Evolutionary conservation across 1,140 invertebrate species (phyloP).

Genomic region (Drosophila nikananu): DNA sequence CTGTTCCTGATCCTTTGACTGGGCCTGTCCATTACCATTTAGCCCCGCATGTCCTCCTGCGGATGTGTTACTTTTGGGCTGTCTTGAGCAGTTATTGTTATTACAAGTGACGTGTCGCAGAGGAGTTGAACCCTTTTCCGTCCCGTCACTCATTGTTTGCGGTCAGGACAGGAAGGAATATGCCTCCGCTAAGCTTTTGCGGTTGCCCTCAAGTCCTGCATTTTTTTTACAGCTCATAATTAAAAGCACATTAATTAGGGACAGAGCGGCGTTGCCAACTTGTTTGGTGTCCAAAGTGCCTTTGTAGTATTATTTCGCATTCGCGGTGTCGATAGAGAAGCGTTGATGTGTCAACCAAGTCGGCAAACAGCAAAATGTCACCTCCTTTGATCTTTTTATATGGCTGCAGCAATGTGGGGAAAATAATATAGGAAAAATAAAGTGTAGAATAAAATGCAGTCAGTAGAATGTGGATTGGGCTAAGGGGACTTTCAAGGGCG

Average conservation of each 20-base stretch:
- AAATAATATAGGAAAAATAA: conserved; percentile 37
- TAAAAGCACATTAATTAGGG: conserved; percentile 82
- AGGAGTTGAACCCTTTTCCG: conserved; percentile 48
- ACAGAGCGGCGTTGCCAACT: conserved; percentile 21
- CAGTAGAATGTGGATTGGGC: not conserved
- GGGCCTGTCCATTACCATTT: conserved; percentile 45
- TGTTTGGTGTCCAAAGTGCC: conserved; percentile 23
- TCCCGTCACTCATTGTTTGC: conserved; percentile 70
- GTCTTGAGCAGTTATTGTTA: conserved; percentile 83
- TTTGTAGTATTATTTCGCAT: conserved; percentile 61
- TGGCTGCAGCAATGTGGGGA: conserved; percentile 27
- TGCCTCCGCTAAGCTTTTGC: conserved; percentile 71
- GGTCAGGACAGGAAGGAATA: conserved; percentile 44
- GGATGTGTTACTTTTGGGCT: conserved; percentile 82
- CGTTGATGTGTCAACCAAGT: conserved; percentile 80
- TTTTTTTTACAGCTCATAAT: conserved; percentile 62
- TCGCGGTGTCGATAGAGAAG: conserved; percentile 69
- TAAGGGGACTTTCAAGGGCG: not conserved
- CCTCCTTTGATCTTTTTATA: conserved; percentile 74
- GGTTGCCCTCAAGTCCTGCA: conserved; percentile 41
- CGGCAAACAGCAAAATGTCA: conserved; percentile 58
- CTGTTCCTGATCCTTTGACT: conserved; percentile 34
- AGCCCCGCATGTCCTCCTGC: conserved; percentile 31
- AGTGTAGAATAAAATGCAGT: conserved; percentile 23
- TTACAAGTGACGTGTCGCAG: conserved; percentile 69